Evolutionary conservation across 1,140 invertebrate species (phyloP), one percentile per base, ranked within the genome.

Genomic region (Hylaeus volcanicus): DNA sequence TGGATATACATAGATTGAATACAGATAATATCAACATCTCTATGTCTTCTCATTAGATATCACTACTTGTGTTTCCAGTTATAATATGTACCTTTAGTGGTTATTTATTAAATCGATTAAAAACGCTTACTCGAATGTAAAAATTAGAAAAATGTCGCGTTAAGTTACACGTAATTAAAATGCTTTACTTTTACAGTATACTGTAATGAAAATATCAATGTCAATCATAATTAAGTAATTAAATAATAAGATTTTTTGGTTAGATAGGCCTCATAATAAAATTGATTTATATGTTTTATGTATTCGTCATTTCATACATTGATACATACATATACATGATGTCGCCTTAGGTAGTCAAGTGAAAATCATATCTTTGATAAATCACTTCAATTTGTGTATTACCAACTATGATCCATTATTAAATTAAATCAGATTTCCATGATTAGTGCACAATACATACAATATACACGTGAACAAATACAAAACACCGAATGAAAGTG

Each of bases 281-380:
- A 84, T 86, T 79, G 78, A 87, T 86, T 87, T 84, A 87, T 81
- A 84, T 55, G 79, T 75, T 78, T 86, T 84, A 84, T 87, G 84
- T 86, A 87, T 86, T 87, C 79, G 68, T 87, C 65, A 86, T 80
- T 79, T 87, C 83, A 86, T 87, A 87, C 85, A 87, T 86, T 83
- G 80, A 84, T 84, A 87, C 85, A 87, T 78, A 84, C 74, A 82
- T 75, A 84, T 86, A 86, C 86, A 87, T 82, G 79, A 45, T 79
- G 61, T 86, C 75, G 60, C 77, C 61, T 82, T 84, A 84, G 58
- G 53, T 83, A 87, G 79, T 80, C 79, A 87, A 65, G 39, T 84
- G 69, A 74, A 87, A 86, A 84, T 79, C 37, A 84, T 72, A 74
- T 74, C 45, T 77, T 60, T 70, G 68, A 71, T 45, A 84, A 78